Evolutionary conservation across 2,797 vertebrate species (phyloP).

Genomic region (Heterohyrax brucei): DNA sequence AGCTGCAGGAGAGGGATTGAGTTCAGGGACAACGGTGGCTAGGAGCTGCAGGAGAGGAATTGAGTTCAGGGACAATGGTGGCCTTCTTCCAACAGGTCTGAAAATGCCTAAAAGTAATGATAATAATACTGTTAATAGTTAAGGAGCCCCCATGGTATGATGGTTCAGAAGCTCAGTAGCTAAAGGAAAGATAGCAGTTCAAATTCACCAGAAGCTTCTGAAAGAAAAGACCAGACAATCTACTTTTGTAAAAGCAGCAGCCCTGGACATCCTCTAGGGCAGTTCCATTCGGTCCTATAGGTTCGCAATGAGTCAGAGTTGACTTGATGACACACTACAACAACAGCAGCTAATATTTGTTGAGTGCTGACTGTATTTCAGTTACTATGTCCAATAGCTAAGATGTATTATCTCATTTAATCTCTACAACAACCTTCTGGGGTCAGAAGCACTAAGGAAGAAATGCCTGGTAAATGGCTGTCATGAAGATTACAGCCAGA

Average conservation of each 20-base stretch:
- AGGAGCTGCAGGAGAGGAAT: not conserved
- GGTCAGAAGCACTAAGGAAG: not conserved
- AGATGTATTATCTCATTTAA: not conserved
- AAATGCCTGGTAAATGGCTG: not conserved
- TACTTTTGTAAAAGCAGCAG: not conserved
- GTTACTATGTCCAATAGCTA: not conserved
- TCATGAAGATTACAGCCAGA: not conserved
- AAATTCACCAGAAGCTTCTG: not conserved
- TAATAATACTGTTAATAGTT: too few species aligned
- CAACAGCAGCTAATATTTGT: not conserved
- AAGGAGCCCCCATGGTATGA: not conserved
- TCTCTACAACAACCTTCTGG: not conserved
- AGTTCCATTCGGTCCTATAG: not conserved
- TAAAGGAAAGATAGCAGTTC: not conserved
- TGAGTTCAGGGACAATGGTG: not conserved
- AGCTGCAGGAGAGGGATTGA: not conserved
- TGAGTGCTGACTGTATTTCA: not conserved
- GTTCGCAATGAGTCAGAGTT: not conserved
- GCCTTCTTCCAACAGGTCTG: slow-evolving; percentile 1
- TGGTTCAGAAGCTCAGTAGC: not conserved
- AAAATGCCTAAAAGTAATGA: not conserved
- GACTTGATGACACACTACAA: not conserved
- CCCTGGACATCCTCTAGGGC: too few species aligned
- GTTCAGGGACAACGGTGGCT: not conserved
- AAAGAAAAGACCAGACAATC: not conserved